Evolutionary conservation across 2,888 invertebrate genomes (phyloP).

Genomic region (Drosophila silvestris): DNA sequence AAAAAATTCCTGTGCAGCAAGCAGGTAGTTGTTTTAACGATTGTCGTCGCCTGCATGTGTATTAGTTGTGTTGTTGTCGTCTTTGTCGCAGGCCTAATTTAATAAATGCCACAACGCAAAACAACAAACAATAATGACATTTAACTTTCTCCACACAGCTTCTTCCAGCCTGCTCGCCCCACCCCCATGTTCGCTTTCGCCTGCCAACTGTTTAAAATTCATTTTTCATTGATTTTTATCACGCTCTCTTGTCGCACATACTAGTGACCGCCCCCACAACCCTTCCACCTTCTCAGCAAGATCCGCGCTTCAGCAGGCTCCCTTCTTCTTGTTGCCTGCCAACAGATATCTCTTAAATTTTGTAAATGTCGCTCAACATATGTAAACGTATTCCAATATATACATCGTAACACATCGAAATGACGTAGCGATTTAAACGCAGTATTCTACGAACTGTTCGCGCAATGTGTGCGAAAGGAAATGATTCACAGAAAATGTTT

Average conservation of each 20-base stretch:
- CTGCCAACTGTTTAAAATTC: constrained; percentile 49
- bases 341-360: constrained; percentile 30
- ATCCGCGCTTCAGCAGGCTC: constrained; percentile 20
- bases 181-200: background rate
- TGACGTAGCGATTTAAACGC: background rate
- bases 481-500: constrained; percentile 39
- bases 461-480: background rate
- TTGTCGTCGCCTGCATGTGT: constrained; percentile 23
- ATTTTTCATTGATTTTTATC: constrained; percentile 75
- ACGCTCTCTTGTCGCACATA: constrained; percentile 18
- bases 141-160: constrained; percentile 57
- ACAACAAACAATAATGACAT: constrained; percentile 36
- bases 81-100: constrained; percentile 59
- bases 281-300: constrained; percentile 10
- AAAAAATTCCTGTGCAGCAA: constrained; percentile 27
- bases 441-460: background rate
- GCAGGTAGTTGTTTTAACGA: constrained; percentile 37
- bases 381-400: background rate
- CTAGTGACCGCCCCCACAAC: background rate
- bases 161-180: constrained; percentile 7
- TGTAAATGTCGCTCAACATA: constrained; percentile 9
- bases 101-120: constrained; percentile 53
- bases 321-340: constrained; percentile 5
- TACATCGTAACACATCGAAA: constrained; percentile 9
- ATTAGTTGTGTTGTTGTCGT: constrained; percentile 32